Percentiles rank a stretch among this genome's conserved stretches.
Conservation (phyloP, 2,113 vertebrate genomes). For the Tragelaphus scriptus region DNA sequence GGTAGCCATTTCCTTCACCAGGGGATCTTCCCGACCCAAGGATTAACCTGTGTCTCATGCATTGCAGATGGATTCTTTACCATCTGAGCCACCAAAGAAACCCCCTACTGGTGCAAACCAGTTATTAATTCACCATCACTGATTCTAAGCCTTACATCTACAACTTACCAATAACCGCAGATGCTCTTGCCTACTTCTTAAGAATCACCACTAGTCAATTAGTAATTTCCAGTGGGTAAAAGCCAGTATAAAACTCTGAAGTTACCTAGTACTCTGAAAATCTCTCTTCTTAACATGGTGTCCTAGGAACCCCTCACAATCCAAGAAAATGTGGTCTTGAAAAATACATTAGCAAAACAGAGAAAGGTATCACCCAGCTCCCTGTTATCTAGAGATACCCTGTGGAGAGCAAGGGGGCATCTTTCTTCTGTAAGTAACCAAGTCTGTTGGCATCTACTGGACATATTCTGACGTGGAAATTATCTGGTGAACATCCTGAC, state of each 20-base stretch:
- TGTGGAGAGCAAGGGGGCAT: not conserved
- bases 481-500: not conserved
- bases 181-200: not conserved
- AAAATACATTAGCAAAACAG: not conserved
- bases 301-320: not conserved
- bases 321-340: not conserved
- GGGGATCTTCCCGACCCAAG: not conserved
- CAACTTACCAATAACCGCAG: not conserved
- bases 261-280: not conserved
- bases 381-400: not conserved
- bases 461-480: not conserved
- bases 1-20: not conserved
- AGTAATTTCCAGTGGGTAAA: not conserved
- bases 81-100: not conserved
- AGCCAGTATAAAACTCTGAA: not conserved
- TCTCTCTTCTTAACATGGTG: not conserved
- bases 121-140: not conserved
- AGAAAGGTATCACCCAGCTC: not conserved
- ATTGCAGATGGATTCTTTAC: not conserved
- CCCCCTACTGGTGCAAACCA: not conserved
- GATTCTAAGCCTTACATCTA: not conserved
- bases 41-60: not conserved
- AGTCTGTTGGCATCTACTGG: not conserved
- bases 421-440: not conserved
- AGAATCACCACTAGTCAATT: slow-evolving; percentile 1